These are phyloP conservation scores for Microcebus tavaratra DNA, from an alignment of 2,113 vertebrate genomes.

Conservation along the genomic window DNA sequence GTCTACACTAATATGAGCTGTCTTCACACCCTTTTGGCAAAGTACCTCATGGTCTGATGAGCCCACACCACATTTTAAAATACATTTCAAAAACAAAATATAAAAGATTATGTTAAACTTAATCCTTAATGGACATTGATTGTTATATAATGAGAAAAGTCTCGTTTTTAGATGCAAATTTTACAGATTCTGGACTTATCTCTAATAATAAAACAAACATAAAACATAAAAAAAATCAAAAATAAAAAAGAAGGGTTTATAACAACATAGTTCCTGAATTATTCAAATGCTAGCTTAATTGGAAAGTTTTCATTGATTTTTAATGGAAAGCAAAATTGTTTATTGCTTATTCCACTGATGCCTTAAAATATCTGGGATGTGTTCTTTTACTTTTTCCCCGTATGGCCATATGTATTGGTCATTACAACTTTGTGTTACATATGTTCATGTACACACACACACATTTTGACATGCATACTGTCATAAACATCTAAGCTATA, in stretches of 20 bases:
- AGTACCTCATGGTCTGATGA: not conserved
- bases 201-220: not conserved
- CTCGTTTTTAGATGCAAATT: not conserved
- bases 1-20: not conserved
- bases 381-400: not conserved
- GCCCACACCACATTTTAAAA: not conserved
- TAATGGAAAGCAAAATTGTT: constrained; percentile 25
- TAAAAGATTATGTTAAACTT: not conserved
- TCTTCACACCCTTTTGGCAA: not conserved
- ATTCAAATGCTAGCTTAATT: not conserved
- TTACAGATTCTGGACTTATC: not conserved
- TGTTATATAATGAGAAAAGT: not conserved
- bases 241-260: not conserved
- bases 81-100: not conserved
- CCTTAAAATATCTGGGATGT: not conserved
- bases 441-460: not conserved
- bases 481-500: not conserved
- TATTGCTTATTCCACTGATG: not conserved
- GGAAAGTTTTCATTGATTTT: not conserved
- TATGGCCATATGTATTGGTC: not conserved
- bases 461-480: not conserved
- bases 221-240: not conserved
- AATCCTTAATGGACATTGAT: not conserved
- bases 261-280: not conserved
- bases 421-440: not conserved